These are phyloP conservation scores for Pelochelys cantorii DNA, from an alignment of 2,797 vertebrate genomes.

Conservation along the genomic window DNA sequence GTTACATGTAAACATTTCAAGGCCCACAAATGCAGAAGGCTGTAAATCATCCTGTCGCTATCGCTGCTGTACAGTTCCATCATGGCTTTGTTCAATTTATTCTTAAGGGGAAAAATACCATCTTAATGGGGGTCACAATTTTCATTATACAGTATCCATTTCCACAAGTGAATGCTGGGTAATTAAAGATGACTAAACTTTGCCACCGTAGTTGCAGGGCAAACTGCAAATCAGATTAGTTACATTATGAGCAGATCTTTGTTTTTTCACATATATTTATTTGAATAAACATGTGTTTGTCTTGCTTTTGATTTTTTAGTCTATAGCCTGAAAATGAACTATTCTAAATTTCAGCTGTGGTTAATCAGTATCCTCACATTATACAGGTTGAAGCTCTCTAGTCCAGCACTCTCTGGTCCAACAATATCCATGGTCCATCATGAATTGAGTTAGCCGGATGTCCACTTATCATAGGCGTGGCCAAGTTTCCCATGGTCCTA, in stretches of 20 bases:
- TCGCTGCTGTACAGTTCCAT: constrained; percentile 6
- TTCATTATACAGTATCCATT: constrained; percentile 10
- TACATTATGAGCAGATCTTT: neutral
- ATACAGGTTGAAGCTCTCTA: neutral
- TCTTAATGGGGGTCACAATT: neutral
- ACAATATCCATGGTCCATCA: too few relatives aligned
- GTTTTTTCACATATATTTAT: neutral
- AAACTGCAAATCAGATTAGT: neutral
- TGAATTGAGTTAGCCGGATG: too few relatives aligned
- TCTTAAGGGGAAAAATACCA: neutral
- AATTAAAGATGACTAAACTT: constrained; percentile 18
- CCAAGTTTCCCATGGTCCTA: too few relatives aligned
- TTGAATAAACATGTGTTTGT: neutral
- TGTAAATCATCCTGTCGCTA: constrained; percentile 1
- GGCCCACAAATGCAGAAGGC: neutral
- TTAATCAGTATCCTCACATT: fast-evolving
- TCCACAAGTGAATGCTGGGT: neutral
- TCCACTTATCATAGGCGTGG: too few relatives aligned
- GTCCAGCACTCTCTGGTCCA: too few relatives aligned
- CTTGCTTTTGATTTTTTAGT: neutral
- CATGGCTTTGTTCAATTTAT: neutral
- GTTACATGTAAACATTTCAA: constrained; percentile 6
- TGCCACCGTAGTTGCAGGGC: neutral
- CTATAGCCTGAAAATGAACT: neutral
- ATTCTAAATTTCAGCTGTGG: neutral